Base-by-base conservation (phyloP, 2,113 vertebrate genomes). In the Poeciliopsis prolifica region DNA sequence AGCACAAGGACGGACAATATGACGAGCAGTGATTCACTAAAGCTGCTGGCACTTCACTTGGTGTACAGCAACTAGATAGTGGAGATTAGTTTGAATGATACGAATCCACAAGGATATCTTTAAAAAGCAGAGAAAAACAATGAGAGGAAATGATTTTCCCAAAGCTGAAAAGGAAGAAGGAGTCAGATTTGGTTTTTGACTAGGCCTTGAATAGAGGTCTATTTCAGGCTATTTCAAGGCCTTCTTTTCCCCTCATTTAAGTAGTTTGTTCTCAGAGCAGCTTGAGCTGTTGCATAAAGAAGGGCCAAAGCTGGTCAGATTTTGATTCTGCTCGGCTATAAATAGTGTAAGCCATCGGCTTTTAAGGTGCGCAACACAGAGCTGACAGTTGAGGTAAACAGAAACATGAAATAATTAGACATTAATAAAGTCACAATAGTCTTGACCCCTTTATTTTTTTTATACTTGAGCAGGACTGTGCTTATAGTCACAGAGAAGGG, bases 271-370 rank as follows among this genome's bases (percentile, higher is more conserved):
- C 87, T 83, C 86, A 90, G 82, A 75, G 68, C 79, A 79, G 82
- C 77, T 65, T 77, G 76, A 80, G 78, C 83, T 74, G 79, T 90
- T 81, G 74, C 61, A 84, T 76, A 70, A 90, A 90, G 84, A 87
- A 88, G 77, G 77, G 72, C 78, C 72, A 92, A 90, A 85, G 87
- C 86, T 91, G 82, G 82, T 81, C 79, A 78, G 77, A 86, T 90
- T 92, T 81, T 92, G 85, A 88, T 89, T 82, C 79, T 88, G 68
- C 64, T 73, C 0, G 13, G 79, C 91, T 94, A 93, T 87, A 86
- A 90, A 93, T 92, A 93, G 83, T 82, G 69, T 76, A 86, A 90
- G 80, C 81, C 73, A 65, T 62, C 80, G 63, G 81, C 84, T 87
- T 86, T 88, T 80, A 86, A 92, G 85, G 78, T 89, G 79, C 72